phyloP scores from a whole-genome alignment of 2,113 vertebrate species.

The Tapirus terrestris region DNA sequence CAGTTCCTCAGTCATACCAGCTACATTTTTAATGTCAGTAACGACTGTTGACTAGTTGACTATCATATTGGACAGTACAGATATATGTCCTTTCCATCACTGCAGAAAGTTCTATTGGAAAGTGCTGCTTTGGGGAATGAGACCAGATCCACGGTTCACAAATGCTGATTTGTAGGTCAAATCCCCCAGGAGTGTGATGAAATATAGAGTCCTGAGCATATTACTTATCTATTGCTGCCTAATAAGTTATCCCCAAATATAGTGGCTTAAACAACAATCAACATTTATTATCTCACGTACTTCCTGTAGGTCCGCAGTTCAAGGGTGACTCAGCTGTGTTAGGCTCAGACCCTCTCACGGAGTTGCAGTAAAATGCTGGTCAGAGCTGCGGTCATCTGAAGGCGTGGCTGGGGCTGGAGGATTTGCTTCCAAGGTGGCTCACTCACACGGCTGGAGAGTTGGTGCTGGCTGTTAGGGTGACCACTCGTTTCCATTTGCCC shows the following conservation, averaged over 20 bases:
- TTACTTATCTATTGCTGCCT: neutral
- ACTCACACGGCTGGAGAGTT: neutral
- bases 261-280: neutral
- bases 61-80: fast-evolving
- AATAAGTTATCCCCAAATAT: neutral
- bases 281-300: neutral
- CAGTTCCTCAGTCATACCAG: neutral
- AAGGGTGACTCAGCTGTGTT: neutral
- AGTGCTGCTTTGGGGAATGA: neutral
- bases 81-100: fast-evolving
- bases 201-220: neutral
- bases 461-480: neutral
- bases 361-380: neutral
- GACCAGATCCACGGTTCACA: neutral
- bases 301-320: neutral
- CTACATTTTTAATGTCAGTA: neutral
- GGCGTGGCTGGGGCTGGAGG: neutral
- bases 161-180: neutral
- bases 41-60: neutral
- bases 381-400: neutral
- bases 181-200: neutral
- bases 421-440: neutral
- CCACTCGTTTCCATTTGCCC: neutral
- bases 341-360: neutral
- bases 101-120: neutral